Evolutionary conservation across 2,797 vertebrate genomes (phyloP).

Genomic region (Cyclura pinguis): DNA sequence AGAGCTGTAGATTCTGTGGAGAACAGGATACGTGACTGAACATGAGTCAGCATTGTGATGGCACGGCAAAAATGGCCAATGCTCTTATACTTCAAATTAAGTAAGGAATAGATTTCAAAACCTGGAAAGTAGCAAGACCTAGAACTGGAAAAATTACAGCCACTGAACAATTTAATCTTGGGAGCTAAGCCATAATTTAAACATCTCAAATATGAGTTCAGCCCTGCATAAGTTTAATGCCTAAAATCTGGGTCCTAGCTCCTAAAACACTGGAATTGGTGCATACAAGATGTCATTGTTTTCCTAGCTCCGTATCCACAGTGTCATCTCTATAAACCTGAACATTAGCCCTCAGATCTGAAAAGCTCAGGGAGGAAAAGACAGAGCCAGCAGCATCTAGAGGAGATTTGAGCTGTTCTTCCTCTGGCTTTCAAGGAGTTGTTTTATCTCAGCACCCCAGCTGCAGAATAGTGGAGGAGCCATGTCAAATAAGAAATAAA

Average conservation of each 20-base stretch:
- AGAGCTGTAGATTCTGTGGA: background rate
- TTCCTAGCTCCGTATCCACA: constrained; percentile 1
- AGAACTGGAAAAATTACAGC: background rate
- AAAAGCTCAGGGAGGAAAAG: constrained; percentile 2
- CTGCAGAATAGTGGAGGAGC: constrained; percentile 1
- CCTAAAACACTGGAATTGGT: background rate
- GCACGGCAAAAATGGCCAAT: background rate
- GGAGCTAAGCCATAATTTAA: no score
- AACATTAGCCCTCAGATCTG: constrained; percentile 22
- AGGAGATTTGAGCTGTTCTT: accelerated
- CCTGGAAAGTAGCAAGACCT: background rate
- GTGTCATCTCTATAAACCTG: constrained; percentile 36
- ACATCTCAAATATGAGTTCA: background rate
- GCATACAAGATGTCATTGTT: background rate
- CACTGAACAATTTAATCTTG: background rate
- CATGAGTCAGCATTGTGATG: background rate
- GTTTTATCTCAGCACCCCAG: constrained; percentile 66
- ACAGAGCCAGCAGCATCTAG: constrained; percentile 8
- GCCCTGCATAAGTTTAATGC: background rate
- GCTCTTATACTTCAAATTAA: background rate
- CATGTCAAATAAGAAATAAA: constrained; percentile 65
- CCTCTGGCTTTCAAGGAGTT: constrained; percentile 50
- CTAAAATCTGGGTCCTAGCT: background rate
- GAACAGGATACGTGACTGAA: background rate
- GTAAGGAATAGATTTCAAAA: background rate